Evolutionary conservation across 2,113 vertebrate genomes (phyloP).

Genomic region (Oxyura jamaicensis): DNA sequence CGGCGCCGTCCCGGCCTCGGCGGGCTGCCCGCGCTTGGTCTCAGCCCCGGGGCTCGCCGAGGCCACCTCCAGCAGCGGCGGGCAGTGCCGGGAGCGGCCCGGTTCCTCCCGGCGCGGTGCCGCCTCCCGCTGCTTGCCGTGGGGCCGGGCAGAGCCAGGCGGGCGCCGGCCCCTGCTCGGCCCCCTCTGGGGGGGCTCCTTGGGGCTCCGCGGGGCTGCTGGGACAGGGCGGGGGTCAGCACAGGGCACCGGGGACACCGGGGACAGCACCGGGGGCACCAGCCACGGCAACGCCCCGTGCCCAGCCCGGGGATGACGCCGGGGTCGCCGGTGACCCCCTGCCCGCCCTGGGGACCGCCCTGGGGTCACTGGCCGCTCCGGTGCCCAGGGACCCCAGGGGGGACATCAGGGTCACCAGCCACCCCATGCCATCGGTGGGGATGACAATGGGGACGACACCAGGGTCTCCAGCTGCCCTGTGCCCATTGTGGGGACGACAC

Average conservation of each 20-base stretch:
- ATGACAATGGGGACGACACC: too few relatives aligned
- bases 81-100: fast-evolving
- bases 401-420: too few relatives aligned
- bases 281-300: too few relatives aligned
- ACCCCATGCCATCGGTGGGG: too few relatives aligned
- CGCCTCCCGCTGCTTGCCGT: fast-evolving
- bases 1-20: fast-evolving
- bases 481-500: too few relatives aligned
- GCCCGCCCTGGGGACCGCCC: too few relatives aligned
- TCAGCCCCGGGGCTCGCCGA: not conserved
- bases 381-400: too few relatives aligned
- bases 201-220: not conserved
- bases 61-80: fast-evolving
- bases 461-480: too few relatives aligned
- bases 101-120: fast-evolving
- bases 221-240: not conserved
- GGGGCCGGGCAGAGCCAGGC: not conserved
- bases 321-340: not conserved
- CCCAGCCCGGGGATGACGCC: not conserved
- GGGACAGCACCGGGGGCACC: too few relatives aligned
- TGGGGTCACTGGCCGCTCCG: too few relatives aligned
- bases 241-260: not conserved
- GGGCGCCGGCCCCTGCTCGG: not conserved
- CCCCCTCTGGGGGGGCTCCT: not conserved
- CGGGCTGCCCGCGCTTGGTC: fast-evolving